A percentile compares a stretch with the other conserved stretches of the same genome.
Conservation (phyloP, 2,113 vertebrate species). For the Lepus europaeus region DNA sequence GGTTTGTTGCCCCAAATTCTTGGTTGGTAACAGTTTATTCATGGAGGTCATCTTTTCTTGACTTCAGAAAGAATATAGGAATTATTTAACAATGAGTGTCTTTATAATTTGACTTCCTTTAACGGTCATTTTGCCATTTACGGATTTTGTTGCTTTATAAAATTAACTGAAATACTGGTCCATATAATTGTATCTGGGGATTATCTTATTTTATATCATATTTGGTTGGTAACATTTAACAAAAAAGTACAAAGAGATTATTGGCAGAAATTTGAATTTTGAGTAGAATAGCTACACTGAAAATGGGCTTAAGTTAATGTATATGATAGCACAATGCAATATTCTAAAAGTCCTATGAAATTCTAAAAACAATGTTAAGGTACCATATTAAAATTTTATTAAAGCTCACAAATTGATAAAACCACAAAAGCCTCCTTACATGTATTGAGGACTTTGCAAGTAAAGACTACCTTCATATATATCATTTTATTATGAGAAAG, state of each 20-base stretch:
- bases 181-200: not conserved
- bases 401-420: not conserved
- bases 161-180: conserved; percentile 45
- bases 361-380: not conserved
- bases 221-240: conserved; percentile 27
- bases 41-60: conserved; percentile 42
- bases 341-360: conserved; percentile 9
- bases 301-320: not conserved
- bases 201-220: conserved; percentile 20
- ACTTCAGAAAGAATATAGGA: conserved; percentile 40
- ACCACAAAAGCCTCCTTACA: not conserved
- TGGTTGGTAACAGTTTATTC: conserved; percentile 2
- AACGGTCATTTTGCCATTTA: conserved; percentile 52
- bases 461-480: not conserved
- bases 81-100: conserved; percentile 22
- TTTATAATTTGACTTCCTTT: conserved; percentile 52
- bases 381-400: conserved; percentile 19
- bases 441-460: conserved; percentile 36
- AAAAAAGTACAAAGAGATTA: conserved; percentile 27
- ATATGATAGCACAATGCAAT: not conserved
- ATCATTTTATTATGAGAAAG: conserved; percentile 31
- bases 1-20: not conserved
- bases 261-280: conserved; percentile 48
- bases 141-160: conserved; percentile 41
- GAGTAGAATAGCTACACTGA: conserved; percentile 22